Base-by-base conservation (phyloP, 2,113 vertebrate genomes). In the Prionailurus bengalensis region DNA sequence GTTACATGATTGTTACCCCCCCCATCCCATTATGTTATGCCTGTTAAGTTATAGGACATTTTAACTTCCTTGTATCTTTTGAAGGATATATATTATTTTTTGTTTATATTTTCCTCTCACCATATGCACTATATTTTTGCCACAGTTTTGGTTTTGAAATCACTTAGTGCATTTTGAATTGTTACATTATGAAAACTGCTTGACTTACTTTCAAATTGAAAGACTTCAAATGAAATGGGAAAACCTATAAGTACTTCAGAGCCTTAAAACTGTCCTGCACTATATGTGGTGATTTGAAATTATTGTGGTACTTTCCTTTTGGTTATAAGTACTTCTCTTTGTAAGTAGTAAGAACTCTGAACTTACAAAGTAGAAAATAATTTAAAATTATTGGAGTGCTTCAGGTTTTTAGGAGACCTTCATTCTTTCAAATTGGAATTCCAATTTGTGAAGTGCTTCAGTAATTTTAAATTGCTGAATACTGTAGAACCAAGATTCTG, bases 361-460 rank as follows among this genome's bases (percentile, higher is more conserved):
- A 88, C 91, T 97, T 97, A 89, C 78, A 98, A 98, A 98, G 74
- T 94, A 97, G 96, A 98, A 98, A 98, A 98, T 98, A 98, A 98
- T 98, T 98, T 98, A 65, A 98, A 99, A 97, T 98, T 98, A 99
- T 97, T 98, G 95, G 89, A 98, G 94, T 98, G 92, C 95, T 98
- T 98, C 93, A 68, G 65, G 92, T 97, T 98, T 98, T 99, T 98
- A 98, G 97, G 96, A 98, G 96, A 95, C 55, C 81, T 98, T 98
- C 96, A 98, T 98, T 99, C 97, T 98, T 98, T 94, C 94, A 98
- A 98, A 98, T 98, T 98, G 97, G 88, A 98, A 98, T 98, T 98
- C 97, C 97, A 98, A 97, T 98, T 98, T 98, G 85, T 98, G 96
- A 98, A 98, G 97, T 0, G 0, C 93, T 98, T 89, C 96, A 98